Conservation (phyloP, 2,113 vertebrate species). For the Notiomystis cincta region DNA sequence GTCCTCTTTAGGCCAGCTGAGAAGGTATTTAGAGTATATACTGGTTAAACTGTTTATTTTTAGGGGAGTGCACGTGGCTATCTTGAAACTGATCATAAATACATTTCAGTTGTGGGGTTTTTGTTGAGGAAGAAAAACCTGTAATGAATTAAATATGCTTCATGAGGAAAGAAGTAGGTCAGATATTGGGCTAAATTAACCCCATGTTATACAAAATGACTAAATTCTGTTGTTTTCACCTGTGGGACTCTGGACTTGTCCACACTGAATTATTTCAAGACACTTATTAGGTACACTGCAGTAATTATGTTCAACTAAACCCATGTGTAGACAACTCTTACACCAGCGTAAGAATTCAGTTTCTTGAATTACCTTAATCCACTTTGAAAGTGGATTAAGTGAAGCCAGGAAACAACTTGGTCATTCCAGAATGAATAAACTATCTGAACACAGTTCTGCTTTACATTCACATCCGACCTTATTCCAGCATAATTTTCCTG, state of each 20-base stretch:
- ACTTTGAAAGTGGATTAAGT: slow-evolving; percentile 15
- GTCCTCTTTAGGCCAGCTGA: neutral
- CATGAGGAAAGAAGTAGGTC: slow-evolving; percentile 5
- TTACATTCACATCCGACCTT: neutral
- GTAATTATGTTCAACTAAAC: neutral
- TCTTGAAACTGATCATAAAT: neutral
- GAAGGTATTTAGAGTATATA: neutral
- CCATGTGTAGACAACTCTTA: neutral
- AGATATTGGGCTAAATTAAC: neutral
- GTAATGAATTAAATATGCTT: neutral
- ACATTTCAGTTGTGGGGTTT: neutral
- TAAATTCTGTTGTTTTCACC: neutral
- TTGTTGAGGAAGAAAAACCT: neutral
- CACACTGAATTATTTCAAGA: neutral
- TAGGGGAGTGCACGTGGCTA: neutral
- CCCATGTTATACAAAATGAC: neutral
- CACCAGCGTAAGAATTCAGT: neutral
- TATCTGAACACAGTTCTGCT: neutral
- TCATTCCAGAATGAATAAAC: neutral
- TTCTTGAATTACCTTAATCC: slow-evolving; percentile 37
- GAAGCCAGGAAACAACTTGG: neutral
- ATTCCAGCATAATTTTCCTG: neutral
- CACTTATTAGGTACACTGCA: neutral
- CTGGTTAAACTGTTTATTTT: neutral
- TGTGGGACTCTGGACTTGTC: neutral